Conservation (phyloP, 2,888 invertebrate genomes). For the Rutpela maculata region DNA sequence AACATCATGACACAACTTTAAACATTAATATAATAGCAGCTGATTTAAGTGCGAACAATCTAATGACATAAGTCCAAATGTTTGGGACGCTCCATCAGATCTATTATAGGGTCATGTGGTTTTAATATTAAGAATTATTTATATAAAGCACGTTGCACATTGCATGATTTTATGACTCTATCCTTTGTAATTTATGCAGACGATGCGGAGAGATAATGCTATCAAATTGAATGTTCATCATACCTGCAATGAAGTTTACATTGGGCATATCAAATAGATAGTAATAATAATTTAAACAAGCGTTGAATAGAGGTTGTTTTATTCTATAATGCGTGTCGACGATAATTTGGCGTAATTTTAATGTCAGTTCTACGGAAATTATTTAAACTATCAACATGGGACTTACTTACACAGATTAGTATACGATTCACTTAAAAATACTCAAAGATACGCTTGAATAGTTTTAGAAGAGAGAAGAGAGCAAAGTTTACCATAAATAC, state of each 20-base stretch:
- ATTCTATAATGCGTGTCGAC: too few species aligned
- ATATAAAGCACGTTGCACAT: conserved; percentile 44
- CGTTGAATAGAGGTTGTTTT: too few species aligned
- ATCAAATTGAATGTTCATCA: neutral
- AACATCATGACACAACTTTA: conserved; percentile 16
- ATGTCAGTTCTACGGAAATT: too few species aligned
- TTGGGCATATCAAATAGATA: neutral
- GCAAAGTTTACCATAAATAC: too few species aligned
- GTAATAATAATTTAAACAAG: too few species aligned
- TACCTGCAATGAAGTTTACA: neutral
- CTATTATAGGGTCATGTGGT: conserved; percentile 53
- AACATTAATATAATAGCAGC: conserved; percentile 31
- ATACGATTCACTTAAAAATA: too few species aligned
- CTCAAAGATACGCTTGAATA: too few species aligned
- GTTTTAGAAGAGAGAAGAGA: too few species aligned
- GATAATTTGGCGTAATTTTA: too few species aligned
- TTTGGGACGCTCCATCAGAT: conserved; percentile 40
- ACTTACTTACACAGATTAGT: too few species aligned
- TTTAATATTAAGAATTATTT: conserved; percentile 56
- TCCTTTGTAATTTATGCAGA: neutral
- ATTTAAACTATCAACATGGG: too few species aligned
- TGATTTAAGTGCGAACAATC: conserved; percentile 46
- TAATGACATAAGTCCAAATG: conserved; percentile 49
- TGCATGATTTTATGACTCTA: neutral
- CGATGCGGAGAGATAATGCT: neutral